phyloP scores from a whole-genome alignment of 1,140 invertebrate species.

The Rhopalosiphum maidis region DNA sequence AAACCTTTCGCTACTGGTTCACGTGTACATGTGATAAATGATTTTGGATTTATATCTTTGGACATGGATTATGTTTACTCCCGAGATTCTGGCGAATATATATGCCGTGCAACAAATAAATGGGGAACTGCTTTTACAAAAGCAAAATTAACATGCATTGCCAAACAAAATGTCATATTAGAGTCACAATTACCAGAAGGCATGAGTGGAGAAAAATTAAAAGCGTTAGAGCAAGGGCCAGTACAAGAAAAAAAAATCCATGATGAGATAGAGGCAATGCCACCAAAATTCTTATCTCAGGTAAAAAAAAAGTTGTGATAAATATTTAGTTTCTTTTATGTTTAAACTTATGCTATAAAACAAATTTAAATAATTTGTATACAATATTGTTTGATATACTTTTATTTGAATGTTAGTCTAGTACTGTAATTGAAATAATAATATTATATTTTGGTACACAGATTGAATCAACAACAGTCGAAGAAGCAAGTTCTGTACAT shows the following conservation, averaged over 20 bases:
- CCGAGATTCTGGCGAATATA: constrained; percentile 85
- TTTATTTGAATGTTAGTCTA: neutral
- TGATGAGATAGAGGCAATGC: constrained; percentile 73
- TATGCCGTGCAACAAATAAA: constrained; percentile 84
- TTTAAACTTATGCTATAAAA: neutral
- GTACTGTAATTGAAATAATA: neutral
- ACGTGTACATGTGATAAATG: constrained; percentile 87
- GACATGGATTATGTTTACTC: constrained; percentile 87
- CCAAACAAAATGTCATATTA: constrained; percentile 83
- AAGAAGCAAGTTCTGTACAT: constrained; percentile 88
- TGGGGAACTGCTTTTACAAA: constrained; percentile 85
- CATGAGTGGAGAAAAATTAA: constrained; percentile 90
- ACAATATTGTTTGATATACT: neutral
- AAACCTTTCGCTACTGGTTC: constrained; percentile 86
- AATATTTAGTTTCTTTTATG: neutral
- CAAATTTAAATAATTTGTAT: neutral
- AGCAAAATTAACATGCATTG: constrained; percentile 80
- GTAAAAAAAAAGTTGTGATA: constrained; percentile 60
- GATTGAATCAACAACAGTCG: constrained; percentile 79
- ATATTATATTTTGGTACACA: constrained; percentile 61
- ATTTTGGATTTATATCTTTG: constrained; percentile 90
- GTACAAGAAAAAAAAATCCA: constrained; percentile 71
- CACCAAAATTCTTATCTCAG: constrained; percentile 84
- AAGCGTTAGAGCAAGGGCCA: constrained; percentile 88
- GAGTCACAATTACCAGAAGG: constrained; percentile 92